Conservation (phyloP, 2,113 vertebrate species). For the Phylloscopus whistleri region DNA sequence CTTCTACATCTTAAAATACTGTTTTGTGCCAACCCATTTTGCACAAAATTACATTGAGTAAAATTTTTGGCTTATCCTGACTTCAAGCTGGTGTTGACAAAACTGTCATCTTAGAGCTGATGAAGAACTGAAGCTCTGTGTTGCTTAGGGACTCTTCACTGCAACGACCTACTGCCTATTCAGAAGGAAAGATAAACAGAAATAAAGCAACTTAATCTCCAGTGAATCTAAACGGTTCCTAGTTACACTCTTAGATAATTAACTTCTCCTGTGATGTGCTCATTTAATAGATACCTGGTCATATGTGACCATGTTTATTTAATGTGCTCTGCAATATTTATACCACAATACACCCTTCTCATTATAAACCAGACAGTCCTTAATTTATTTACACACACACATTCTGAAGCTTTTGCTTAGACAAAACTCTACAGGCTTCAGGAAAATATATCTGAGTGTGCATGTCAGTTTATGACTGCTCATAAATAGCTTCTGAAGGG, state of each 20-base stretch:
- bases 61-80: neutral
- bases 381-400: neutral
- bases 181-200: conserved; percentile 33
- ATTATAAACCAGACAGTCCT: conserved; percentile 6
- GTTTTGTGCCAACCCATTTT: neutral
- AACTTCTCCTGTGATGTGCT: conserved; percentile 31
- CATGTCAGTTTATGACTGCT: neutral
- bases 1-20: neutral
- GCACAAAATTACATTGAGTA: neutral
- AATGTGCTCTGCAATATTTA: conserved; percentile 32
- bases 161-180: neutral
- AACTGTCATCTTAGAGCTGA: neutral
- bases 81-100: neutral
- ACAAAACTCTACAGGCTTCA: neutral
- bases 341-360: neutral
- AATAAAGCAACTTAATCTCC: conserved; percentile 46
- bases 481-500: neutral
- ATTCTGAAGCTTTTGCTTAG: conserved; percentile 3
- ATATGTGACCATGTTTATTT: conserved; percentile 57
- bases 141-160: conserved; percentile 10
- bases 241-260: conserved; percentile 30
- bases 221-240: neutral
- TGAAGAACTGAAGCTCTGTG: neutral
- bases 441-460: neutral
- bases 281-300: conserved; percentile 49